These are phyloP conservation scores for Anarrhichthys ocellatus DNA, from an alignment of 2,113 vertebrate genomes.

Conservation along the genomic window DNA sequence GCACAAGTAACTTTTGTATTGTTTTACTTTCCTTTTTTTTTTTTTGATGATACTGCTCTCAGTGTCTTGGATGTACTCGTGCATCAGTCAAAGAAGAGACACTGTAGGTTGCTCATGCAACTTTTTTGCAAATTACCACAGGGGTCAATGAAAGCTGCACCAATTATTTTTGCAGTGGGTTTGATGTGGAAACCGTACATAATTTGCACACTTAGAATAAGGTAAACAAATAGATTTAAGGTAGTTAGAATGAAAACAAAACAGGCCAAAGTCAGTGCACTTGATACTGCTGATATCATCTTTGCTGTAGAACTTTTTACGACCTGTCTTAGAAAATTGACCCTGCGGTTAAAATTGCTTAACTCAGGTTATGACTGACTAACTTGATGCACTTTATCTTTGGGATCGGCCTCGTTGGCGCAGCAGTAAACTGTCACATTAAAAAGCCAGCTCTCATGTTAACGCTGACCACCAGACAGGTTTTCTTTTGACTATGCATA, in stretches of 20 bases:
- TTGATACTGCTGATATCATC: constrained; percentile 51
- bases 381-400: constrained; percentile 83
- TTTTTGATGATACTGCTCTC: constrained; percentile 37
- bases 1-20: constrained; percentile 64
- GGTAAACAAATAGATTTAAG: not conserved
- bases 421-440: constrained; percentile 46
- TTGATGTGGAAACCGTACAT: constrained; percentile 31
- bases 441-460: constrained; percentile 35
- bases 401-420: constrained; percentile 46
- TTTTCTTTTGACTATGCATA: constrained; percentile 30
- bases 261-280: constrained; percentile 23
- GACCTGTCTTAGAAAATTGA: constrained; percentile 38
- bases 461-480: constrained; percentile 21
- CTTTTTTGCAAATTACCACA: constrained; percentile 13
- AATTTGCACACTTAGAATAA: constrained; percentile 5
- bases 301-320: constrained; percentile 58
- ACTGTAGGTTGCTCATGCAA: constrained; percentile 40
- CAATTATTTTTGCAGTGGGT: constrained; percentile 24
- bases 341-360: constrained; percentile 42
- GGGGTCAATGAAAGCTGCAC: constrained; percentile 17
- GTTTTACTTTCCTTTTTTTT: constrained; percentile 55
- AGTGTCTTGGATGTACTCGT: constrained; percentile 7
- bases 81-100: constrained; percentile 52
- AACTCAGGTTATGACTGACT: constrained; percentile 59
- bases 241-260: constrained; percentile 12